These are phyloP conservation scores for Myrmophylax atrothorax DNA, from an alignment of 2,113 vertebrate genomes.

Conservation along the genomic window DNA sequence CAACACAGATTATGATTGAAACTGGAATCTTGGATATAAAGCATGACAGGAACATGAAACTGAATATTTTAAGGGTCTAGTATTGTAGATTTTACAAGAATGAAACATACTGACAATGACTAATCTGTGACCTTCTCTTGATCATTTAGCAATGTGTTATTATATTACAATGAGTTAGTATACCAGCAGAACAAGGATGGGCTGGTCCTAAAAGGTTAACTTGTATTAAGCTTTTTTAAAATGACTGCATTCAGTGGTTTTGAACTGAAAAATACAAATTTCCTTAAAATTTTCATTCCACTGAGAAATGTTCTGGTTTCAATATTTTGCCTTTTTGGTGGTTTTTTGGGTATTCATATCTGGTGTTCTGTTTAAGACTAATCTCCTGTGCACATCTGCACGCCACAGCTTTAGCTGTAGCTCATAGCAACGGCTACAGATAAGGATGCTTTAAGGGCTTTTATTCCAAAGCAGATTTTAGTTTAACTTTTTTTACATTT, in stretches of 20 bases:
- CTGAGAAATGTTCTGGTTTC: neutral
- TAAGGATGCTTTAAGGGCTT: neutral
- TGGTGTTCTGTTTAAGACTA: neutral
- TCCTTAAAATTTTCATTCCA: neutral
- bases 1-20: neutral
- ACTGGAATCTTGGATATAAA: neutral
- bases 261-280: neutral
- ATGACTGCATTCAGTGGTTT: fast-evolving
- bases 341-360: neutral
- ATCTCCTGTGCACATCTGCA: fast-evolving
- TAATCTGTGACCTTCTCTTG: neutral
- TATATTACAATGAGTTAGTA: neutral
- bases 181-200: neutral
- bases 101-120: neutral
- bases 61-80: neutral
- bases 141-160: neutral
- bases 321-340: neutral
- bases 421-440: neutral
- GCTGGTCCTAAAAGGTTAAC: neutral
- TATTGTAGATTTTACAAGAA: neutral
- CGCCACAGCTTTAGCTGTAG: neutral
- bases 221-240: neutral
- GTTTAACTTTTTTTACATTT: neutral
- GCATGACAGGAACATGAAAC: neutral
- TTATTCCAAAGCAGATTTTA: neutral